Conservation (phyloP, 2,113 vertebrate genomes). For the Monopterus albus region DNA sequence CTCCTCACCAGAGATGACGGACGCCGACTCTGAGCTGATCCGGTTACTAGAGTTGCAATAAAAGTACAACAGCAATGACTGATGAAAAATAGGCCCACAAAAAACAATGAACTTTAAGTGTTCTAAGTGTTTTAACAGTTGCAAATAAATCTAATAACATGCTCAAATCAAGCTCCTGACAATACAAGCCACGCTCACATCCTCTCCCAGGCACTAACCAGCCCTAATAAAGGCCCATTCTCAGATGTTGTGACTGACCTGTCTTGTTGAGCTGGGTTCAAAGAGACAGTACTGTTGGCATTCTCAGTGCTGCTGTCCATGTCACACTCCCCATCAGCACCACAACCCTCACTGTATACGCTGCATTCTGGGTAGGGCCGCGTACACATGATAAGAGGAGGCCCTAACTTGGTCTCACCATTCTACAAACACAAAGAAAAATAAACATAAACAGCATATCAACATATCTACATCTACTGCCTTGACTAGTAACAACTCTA, state of each 20-base stretch:
- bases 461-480: no score
- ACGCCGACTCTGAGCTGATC: conserved; percentile 85
- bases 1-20: conserved; percentile 89
- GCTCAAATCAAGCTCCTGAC: neutral
- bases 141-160: no score
- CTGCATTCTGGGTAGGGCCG: conserved; percentile 79
- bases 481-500: no score
- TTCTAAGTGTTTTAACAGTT: no score
- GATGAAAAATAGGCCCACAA: neutral
- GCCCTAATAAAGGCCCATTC: neutral
- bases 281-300: conserved; percentile 79
- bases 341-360: conserved; percentile 80
- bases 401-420: conserved; percentile 80
- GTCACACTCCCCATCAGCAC: conserved; percentile 83
- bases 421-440: conserved; percentile 72
- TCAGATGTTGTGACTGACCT: conserved; percentile 53
- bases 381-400: conserved; percentile 83
- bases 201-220: no score
- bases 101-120: neutral
- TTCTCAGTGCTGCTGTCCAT: conserved; percentile 90
- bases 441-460: no score
- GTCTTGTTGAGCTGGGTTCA: conserved; percentile 61
- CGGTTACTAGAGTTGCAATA: conserved; percentile 69
- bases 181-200: neutral
- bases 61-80: neutral